Base-by-base conservation (phyloP, 2,113 vertebrate genomes). In the Mustela lutreola region DNA sequence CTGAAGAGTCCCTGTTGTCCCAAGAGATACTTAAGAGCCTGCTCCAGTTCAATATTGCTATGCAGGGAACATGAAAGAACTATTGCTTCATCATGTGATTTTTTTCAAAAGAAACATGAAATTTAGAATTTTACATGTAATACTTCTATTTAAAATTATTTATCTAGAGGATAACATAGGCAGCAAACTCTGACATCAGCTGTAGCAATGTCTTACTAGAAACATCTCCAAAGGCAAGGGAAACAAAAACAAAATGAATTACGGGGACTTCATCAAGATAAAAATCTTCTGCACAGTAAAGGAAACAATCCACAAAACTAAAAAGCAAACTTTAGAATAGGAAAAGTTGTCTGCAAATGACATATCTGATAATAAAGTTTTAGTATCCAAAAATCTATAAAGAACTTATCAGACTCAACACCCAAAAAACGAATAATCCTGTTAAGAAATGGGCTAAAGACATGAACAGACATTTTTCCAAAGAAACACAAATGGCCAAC, bases 131-230 rank as follows among this genome's bases (percentile, higher is more conserved):
- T 65, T 78, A 21, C 42, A 56, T 15, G 0, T 28, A 71, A 42
- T 8, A 78, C 5, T 73, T 83, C 18, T n/a, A 22, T 53, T 63
- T 76, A 67, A 94, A 88, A 95, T 70, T 67, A 63, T 81, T 82
- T 82, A 4, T 50, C 58, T 76, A 76, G 42, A 48, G 42, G 12
- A 45, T 42, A 16, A 48, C 42, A 76, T 22, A 45, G 42, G 73
- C 24, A 76, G 39, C 14, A 76, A 76, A 45, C 14, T 76, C 73
- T 9, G 73, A 45, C 39, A 15, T 45, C 12, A 1, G 22, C 73
- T 26, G 14, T 15, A 76, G 24, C 12, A 76, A 45, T 26, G 28
- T 76, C 73, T 45, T 48, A 16, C 12, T 28, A 76, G 42, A 76
- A 12, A 76, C 7, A 8, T 76, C 14, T 28, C 42, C 42, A 28